phyloP scores from a whole-genome alignment of 2,797 vertebrate species.

The Neopelma chrysocephalum region DNA sequence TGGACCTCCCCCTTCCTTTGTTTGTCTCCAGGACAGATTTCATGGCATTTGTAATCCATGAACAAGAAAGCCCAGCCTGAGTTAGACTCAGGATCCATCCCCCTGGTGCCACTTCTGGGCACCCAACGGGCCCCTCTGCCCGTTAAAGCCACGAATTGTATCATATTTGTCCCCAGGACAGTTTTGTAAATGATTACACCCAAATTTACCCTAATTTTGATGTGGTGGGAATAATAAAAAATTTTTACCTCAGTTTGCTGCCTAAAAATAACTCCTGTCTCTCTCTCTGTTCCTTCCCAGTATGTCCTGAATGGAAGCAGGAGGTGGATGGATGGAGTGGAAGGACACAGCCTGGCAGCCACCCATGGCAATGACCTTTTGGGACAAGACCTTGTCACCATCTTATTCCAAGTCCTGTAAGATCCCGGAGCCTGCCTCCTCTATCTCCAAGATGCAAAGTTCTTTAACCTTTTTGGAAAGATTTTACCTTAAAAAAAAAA shows the following conservation, averaged over 20 bases:
- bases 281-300: slow-evolving; percentile 40
- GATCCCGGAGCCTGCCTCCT: not conserved
- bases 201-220: not conserved
- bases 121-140: not conserved
- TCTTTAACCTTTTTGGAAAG: not conserved
- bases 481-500: not conserved
- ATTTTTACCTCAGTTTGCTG: not conserved
- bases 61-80: not conserved
- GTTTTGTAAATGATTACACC: not conserved
- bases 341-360: slow-evolving; percentile 21
- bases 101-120: fast-evolving
- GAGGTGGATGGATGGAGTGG: not conserved
- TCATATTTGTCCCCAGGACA: not conserved
- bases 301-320: slow-evolving; percentile 66
- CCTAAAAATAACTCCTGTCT: not conserved
- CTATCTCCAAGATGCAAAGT: not conserved
- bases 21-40: not conserved
- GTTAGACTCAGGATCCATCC: not conserved
- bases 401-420: not conserved
- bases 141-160: not conserved
- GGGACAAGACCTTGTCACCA: slow-evolving; percentile 10
- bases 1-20: not conserved
- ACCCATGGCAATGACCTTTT: not conserved
- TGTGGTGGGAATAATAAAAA: not conserved
- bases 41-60: fast-evolving